Evolutionary conservation across 2,113 vertebrate genomes (phyloP), one percentile per base, ranked within the genome.

Genomic region (Greenwoodochromis staneri): DNA sequence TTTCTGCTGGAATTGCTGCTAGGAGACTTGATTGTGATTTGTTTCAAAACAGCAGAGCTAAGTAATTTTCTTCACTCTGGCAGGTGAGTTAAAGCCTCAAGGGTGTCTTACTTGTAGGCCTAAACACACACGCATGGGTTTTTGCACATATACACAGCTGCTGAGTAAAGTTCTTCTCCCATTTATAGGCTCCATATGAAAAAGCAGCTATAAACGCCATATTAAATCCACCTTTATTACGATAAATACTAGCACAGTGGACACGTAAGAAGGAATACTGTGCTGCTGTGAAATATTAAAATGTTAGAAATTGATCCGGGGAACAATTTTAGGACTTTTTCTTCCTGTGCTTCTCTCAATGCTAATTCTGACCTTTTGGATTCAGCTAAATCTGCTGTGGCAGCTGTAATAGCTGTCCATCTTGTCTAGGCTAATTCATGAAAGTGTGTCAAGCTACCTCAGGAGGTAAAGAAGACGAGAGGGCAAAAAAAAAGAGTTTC

Each of bases 311-410:
- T 40, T 61, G 36, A 92, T 87, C 83, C 13, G 8, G 87, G 83
- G 88, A 91, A 34, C 82, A 73, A 84, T 93, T 92, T 88, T 53
- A 87, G 55, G 80, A 86, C 81, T 85, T 89, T 92, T 83, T 76
- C 16, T 47, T 42, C 66, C 83, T 53, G 11, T 73, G 86, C 73
- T 69, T 86, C 76, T 82, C 84, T 76, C 83, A 66, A 93, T 91
- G 92, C 90, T 91, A 94, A 94, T 95, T 94, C 86, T 94, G 94
- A 96, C 95, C 95, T 96, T 95, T 94, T 89, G 38, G 84, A 89
- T 93, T 93, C 88, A 84, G 78, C 92, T 87, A 92, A 90, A 94
- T 94, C 85, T 93, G 92, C 90, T 63, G 91, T 93, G 91, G 93
- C 89, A 89, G 92, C 95, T 93, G 87, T 92, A 95, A 94, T 87